Conservation (phyloP, 2,888 invertebrate genomes). For the Oeneis ivallda region DNA sequence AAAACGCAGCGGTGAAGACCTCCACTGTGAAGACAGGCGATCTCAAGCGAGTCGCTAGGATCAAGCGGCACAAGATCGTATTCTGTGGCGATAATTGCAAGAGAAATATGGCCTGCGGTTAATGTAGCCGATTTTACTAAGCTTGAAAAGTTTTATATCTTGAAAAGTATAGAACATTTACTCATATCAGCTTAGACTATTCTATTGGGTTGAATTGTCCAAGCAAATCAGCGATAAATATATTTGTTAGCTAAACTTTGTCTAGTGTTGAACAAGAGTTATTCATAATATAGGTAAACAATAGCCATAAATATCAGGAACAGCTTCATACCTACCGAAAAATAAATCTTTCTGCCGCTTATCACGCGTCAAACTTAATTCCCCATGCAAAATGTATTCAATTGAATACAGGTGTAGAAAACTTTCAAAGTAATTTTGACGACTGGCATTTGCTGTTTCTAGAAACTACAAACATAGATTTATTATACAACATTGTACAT, state of each 20-base stretch:
- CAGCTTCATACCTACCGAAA: conserved; percentile 78
- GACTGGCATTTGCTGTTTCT: conserved; percentile 49
- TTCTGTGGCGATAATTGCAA: no score
- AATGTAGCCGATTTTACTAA: no score
- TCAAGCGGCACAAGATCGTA: no score
- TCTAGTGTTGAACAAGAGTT: conserved; percentile 58
- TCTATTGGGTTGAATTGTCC: no score
- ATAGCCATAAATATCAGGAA: conserved; percentile 59
- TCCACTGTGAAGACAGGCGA: no score
- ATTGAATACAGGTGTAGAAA: conserved; percentile 65
- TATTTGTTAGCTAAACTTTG: neutral
- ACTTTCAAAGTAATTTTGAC: conserved; percentile 57
- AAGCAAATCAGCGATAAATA: neutral
- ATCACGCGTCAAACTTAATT: conserved; percentile 80
- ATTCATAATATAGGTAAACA: conserved; percentile 52
- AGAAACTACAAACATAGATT: neutral
- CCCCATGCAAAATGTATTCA: conserved; percentile 78
- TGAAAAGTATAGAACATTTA: no score
- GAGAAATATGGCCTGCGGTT: no score
- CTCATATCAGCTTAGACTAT: no score
- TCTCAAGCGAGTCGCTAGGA: no score
- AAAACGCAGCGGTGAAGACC: no score
- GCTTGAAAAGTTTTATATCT: no score
- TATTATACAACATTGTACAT: no score
- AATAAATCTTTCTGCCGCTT: conserved; percentile 78